phyloP scores from a whole-genome alignment of 1,140 invertebrate species.

The Bicyclus anynana region DNA sequence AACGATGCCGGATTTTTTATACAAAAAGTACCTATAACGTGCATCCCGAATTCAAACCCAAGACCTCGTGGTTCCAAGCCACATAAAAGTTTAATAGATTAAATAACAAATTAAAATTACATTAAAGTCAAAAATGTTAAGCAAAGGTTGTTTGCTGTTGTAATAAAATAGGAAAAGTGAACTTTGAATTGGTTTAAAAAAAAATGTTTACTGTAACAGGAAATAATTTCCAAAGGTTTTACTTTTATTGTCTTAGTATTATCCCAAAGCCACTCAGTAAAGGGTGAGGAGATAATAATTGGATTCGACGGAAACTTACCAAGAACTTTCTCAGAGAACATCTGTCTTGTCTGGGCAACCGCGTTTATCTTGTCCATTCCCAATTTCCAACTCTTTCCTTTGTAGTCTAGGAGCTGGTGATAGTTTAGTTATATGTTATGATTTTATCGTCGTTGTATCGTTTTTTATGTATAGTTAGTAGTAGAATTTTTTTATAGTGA shows the following conservation, averaged over 20 bases:
- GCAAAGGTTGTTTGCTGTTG: too few relatives aligned
- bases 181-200: too few relatives aligned
- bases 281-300: background rate
- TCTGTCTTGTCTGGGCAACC: background rate
- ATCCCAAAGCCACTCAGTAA: background rate
- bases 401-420: background rate
- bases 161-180: too few relatives aligned
- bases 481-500: too few relatives aligned
- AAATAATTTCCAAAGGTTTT: background rate
- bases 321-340: background rate
- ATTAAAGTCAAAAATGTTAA: too few relatives aligned
- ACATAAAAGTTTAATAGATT: too few relatives aligned
- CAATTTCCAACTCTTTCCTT: background rate
- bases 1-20: too few relatives aligned
- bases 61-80: too few relatives aligned
- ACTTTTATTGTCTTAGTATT: background rate
- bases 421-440: background rate
- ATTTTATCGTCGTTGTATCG: background rate
- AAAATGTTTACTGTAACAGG: background rate
- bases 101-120: too few relatives aligned
- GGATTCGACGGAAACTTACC: background rate
- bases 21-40: too few relatives aligned
- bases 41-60: too few relatives aligned
- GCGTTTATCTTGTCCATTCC: constrained; percentile 4
- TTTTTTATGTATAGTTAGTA: too few relatives aligned